Evolutionary conservation across 2,888 invertebrate genomes (phyloP).

Genomic region (Spialia ferax): DNA sequence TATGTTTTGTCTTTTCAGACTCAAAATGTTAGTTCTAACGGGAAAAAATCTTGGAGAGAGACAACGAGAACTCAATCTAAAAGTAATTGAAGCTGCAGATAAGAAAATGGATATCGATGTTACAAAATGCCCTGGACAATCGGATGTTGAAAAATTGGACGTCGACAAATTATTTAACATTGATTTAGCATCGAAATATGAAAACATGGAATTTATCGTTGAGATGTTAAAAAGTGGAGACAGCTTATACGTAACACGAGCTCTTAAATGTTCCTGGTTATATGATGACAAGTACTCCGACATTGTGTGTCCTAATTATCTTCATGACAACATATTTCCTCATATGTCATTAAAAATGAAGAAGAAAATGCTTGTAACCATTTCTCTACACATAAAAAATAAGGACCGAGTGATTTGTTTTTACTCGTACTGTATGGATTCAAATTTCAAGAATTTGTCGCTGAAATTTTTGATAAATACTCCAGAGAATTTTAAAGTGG

Average conservation of each 20-base stretch:
- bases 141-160: conserved; percentile 60
- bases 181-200: conserved; percentile 65
- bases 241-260: conserved; percentile 61
- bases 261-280: conserved; percentile 64
- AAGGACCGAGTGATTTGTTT: conserved; percentile 56
- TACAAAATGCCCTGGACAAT: conserved; percentile 47
- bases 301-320: conserved; percentile 59
- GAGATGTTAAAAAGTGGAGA: conserved; percentile 66
- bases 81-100: conserved; percentile 16
- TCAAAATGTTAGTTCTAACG: conserved; percentile 24
- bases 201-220: conserved; percentile 61
- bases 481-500: conserved; percentile 58
- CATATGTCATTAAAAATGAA: conserved; percentile 69
- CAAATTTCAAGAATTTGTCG: conserved; percentile 53
- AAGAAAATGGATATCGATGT: conserved; percentile 49
- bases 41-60: conserved; percentile 31
- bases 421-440: conserved; percentile 58
- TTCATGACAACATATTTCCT: conserved; percentile 64
- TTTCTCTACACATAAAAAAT: conserved; percentile 55
- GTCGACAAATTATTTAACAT: conserved; percentile 68
- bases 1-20: too few relatives aligned
- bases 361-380: conserved; percentile 57
- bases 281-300: conserved; percentile 56
- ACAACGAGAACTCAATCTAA: conserved; percentile 30
- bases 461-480: conserved; percentile 56